Evolutionary conservation across 2,113 vertebrate species (phyloP), one percentile per base, ranked within the genome.

Genomic region (Nycticebus coucang): DNA sequence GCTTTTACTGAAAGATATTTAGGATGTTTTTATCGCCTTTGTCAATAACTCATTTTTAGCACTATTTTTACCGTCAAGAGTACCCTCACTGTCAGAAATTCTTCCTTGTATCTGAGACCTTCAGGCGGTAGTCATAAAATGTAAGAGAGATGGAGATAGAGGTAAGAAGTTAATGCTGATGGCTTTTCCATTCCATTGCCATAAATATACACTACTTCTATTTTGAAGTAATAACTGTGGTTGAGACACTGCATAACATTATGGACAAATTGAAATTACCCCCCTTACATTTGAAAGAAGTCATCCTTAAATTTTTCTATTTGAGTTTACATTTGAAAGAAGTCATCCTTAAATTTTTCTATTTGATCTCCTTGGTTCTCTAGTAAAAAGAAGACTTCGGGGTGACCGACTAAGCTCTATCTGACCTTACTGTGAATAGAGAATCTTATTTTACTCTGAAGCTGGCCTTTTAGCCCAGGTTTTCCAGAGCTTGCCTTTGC

Each of bases 361-460:
- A 7, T 84, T 75, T 92, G 57, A 94, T 7, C 69, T 96, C 72
- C 50, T 79, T 92, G 86, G 91, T 85, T 80, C 82, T 86, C 78
- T 84, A 21, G 80, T 96, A 93, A 94, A 95, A 95, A 88, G 80
- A 91, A 94, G 41, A 60, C 33, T 64, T 93, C 69, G 64, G 24
- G 21, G 68, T 30, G 55, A 75, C 80, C 91, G 75, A 37, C 41
- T 97, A 95, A 95, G 92, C 92, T 93, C 79, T 50, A 85, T 93
- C 68, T 95, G 95, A 96, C 84, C 85, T 96, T 78, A 75, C 37
- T 84, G 55, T 96, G 93, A 92, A 84, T 90, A 71, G n/a, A 87
- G 91, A 96, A 96, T 97, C 95, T 93, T 77, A 95, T 94, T 95
- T 95, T 92, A 57, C 22, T 92, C 57, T 90, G 84, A 86, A 93